Percentiles rank a stretch among this genome's conserved stretches.
Evolutionary conservation across 2,888 invertebrate species (phyloP).

Genomic region (Drosophila anomalata): DNA sequence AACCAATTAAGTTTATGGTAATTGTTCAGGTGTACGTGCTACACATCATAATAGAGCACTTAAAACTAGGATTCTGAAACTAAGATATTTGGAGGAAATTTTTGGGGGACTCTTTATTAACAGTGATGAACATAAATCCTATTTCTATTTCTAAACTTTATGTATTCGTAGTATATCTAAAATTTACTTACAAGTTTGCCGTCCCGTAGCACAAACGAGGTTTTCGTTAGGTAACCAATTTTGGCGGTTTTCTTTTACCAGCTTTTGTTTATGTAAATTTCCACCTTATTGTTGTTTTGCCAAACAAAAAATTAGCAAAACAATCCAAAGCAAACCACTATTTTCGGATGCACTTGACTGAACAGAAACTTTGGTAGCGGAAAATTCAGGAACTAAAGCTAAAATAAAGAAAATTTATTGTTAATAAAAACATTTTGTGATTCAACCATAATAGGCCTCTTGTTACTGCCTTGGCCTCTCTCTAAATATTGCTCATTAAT

Average conservation of each 20-base stretch:
- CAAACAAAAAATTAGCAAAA: conserved; percentile 20
- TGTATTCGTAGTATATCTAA: neutral
- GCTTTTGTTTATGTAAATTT: conserved; percentile 32
- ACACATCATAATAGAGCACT: conserved; percentile 41
- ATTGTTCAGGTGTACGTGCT: conserved; percentile 44
- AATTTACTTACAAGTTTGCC: conserved; percentile 74
- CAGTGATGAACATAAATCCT: neutral
- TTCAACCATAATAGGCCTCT: neutral
- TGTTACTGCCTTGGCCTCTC: neutral
- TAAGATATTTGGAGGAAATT: neutral
- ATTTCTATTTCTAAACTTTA: too few species aligned
- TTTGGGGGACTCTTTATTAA: neutral
- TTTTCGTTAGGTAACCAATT: conserved; percentile 84
- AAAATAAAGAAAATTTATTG: conserved; percentile 15
- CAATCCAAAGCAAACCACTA: conserved; percentile 15
- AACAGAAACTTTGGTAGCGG: conserved; percentile 24
- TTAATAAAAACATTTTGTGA: neutral
- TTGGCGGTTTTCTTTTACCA: conserved; percentile 76
- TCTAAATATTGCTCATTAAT: neutral
- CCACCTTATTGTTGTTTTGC: conserved; percentile 43
- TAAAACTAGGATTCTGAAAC: neutral
- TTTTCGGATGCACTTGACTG: conserved; percentile 53
- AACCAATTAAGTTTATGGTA: conserved; percentile 53
- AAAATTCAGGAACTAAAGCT: conserved; percentile 6
- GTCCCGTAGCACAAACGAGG: conserved; percentile 83